Percentiles rank a stretch among this genome's conserved stretches.
phyloP scores from a whole-genome alignment of 2,888 invertebrate genomes.

The Escarpia spicata region DNA sequence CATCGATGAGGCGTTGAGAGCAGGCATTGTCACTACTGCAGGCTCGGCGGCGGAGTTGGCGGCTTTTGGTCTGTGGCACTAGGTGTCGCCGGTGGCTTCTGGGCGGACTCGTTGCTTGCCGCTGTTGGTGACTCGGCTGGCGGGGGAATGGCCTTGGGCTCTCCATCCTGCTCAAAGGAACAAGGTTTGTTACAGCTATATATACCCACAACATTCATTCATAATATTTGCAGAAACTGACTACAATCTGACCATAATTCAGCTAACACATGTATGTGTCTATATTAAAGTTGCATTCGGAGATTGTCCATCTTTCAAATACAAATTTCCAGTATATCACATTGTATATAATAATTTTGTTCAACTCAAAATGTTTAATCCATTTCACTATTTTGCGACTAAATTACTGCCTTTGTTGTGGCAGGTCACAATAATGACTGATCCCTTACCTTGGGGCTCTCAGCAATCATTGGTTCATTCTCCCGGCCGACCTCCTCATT shows the following conservation, averaged over 20 bases:
- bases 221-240: too few relatives aligned
- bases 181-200: too few relatives aligned
- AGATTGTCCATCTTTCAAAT: too few relatives aligned
- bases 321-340: too few relatives aligned
- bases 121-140: not conserved
- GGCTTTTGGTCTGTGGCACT: not conserved
- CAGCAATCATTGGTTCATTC: not conserved
- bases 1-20: not conserved
- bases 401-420: not conserved
- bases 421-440: not conserved
- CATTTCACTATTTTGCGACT: too few relatives aligned
- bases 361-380: too few relatives aligned
- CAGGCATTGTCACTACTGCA: not conserved
- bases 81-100: not conserved
- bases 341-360: too few relatives aligned
- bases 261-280: too few relatives aligned
- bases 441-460: not conserved
- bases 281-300: too few relatives aligned
- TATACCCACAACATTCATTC: too few relatives aligned
- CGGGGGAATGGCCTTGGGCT: not conserved
- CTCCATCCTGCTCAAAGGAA: not conserved
- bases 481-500: not conserved
- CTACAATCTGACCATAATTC: too few relatives aligned
- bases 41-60: not conserved
- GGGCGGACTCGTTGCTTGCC: not conserved